Evolutionary conservation across 92 coral and sea anemone genomes (phyloP).

Genomic region (Pocillopora meandrina): DNA sequence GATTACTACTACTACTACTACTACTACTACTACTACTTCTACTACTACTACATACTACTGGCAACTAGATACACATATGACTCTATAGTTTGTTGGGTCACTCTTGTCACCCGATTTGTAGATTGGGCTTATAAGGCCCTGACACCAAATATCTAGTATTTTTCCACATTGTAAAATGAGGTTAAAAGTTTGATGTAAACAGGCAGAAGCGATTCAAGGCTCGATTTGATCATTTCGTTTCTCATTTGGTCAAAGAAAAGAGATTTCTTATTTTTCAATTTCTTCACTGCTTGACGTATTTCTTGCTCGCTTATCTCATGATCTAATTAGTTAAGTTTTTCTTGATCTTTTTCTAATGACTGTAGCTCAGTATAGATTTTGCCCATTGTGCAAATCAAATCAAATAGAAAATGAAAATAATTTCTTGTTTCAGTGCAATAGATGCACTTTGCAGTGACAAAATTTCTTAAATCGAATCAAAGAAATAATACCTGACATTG

Average conservation of each 20-base stretch:
- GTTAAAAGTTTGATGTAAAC: background rate
- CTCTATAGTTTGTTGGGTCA: background rate
- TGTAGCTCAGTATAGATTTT: background rate
- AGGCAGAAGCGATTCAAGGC: background rate
- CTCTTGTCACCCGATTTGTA: background rate
- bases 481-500: background rate
- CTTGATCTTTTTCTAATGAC: background rate
- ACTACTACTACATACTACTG: no score
- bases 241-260: background rate
- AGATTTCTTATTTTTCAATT: no score
- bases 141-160: background rate
- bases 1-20: no score
- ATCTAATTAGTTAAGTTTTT: background rate
- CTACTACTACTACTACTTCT: no score
- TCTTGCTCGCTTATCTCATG: background rate
- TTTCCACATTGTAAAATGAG: background rate
- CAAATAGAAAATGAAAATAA: conserved; percentile 11
- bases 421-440: background rate
- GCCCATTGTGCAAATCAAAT: background rate
- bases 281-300: background rate
- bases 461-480: background rate
- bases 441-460: background rate
- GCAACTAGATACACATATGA: background rate
- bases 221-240: background rate
- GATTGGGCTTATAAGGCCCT: background rate